Evolutionary conservation across 1,140 invertebrate species (phyloP), one percentile per base, ranked within the genome.

Genomic region (Monochamus saltuarius): DNA sequence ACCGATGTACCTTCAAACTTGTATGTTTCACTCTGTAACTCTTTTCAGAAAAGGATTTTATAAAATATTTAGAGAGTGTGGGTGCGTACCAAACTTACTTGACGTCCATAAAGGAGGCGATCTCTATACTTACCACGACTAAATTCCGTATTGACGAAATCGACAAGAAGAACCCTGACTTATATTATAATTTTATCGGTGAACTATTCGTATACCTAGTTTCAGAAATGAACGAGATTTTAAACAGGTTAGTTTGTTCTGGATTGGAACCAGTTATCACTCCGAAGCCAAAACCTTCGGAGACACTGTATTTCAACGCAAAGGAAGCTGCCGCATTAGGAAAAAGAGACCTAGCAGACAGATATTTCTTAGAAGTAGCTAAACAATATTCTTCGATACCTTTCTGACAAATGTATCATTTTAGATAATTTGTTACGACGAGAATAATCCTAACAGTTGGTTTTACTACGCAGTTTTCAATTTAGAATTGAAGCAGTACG

Each of bases 381-480:
- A 56, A 49, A 35, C 42, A 50, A 50, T 45, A 47, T 35, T 17
- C n/a, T 17, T 11, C 29, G 7, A 43, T 34, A 14, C 0, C 9
- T 45, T 51, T 34, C 13, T 19, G n/a, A 29, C 22, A 17, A 14
- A 35, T 51, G n/a, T 10, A 49, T 10, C 36, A 11, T 53, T 53
- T 34, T 22, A 53, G 51, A 53, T 36, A 53, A 53, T 53, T 39
- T 19, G 51, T 17, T n/a, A 38, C 10, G 37, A 53, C 22, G 9
- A 8, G 22, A 34, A 59, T 11, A 66, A 66, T 59, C 43, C 67
- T 8, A 61, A 68, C 43, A 50, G 22, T 10, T 73, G 71, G 71
- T 69, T 71, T 36, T 62, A 74, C 38, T 73, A 66, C 46, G 72
- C 71, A 29, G 52, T 74, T 40, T 74, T 60, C 47, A 52, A 68